Evolutionary conservation across 1,140 invertebrate species (phyloP), one percentile per base, ranked within the genome.

Genomic region (Leptonema lineaticorne): DNA sequence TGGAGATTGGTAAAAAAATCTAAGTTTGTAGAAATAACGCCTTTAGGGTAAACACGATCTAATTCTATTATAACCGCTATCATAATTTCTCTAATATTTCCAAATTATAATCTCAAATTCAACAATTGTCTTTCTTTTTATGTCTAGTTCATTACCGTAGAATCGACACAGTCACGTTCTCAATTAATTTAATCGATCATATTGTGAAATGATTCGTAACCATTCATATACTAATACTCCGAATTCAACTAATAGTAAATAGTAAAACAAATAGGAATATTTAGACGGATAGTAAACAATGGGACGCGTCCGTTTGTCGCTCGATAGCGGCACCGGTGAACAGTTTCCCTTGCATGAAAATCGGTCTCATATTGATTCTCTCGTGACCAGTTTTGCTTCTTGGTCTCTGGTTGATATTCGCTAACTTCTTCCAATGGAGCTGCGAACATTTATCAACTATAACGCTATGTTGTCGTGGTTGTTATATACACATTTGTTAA

Each of bases 371-470:
- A 62, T 62, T 62, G 29, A 41, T n/a, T n/a, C 58, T 28, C 58
- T 62, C 58, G 58, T 62, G 58, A 62, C 58, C 33, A n/a, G n/a
- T n/a, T n/a, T n/a, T 45, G 58, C 58, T 41, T 30, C 58, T 62
- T 30, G 58, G n/a, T n/a, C n/a, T n/a, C n/a, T n/a, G n/a, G n/a
- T n/a, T n/a, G n/a, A n/a, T n/a, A n/a, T n/a, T n/a, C n/a, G n/a
- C n/a, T n/a, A n/a, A n/a, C n/a, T n/a, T n/a, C n/a, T n/a, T n/a
- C n/a, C n/a, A n/a, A n/a, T n/a, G n/a, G n/a, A n/a, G n/a, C n/a
- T n/a, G n/a, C n/a, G n/a, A n/a, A n/a, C n/a, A n/a, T n/a, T n/a
- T n/a, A n/a, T n/a, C n/a, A n/a, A n/a, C n/a, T n/a, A n/a, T n/a
- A n/a, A n/a, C n/a, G n/a, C n/a, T n/a, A n/a, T n/a, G n/a, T n/a